Conservation (phyloP, 2,113 vertebrate genomes). For the Rafetus swinhoei region DNA sequence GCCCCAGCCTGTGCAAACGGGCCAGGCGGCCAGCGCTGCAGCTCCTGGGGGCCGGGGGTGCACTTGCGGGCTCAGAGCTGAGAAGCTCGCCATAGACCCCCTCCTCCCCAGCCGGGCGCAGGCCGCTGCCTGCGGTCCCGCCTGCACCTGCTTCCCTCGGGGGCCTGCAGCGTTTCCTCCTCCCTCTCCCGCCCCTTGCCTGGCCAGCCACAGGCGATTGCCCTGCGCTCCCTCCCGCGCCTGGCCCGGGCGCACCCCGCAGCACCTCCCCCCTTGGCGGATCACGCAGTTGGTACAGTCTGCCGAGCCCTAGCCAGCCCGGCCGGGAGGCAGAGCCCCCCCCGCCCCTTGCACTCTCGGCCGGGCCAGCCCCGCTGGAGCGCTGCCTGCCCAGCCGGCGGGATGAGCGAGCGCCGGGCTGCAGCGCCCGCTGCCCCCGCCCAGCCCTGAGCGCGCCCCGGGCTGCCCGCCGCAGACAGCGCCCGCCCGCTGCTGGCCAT, state of each 20-base stretch:
- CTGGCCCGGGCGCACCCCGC: background rate
- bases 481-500: background rate
- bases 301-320: background rate
- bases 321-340: background rate
- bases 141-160: too few relatives aligned
- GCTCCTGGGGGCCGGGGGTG: too few relatives aligned
- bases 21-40: background rate
- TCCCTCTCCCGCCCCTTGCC: background rate
- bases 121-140: too few relatives aligned
- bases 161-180: background rate
- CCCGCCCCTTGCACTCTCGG: background rate
- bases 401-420: background rate
- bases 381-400: slow-evolving; percentile 11
- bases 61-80: background rate
- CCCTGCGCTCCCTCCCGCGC: background rate
- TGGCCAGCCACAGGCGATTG: background rate
- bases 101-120: too few relatives aligned
- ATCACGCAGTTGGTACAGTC: background rate
- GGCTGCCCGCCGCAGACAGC: background rate
- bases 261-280: background rate
- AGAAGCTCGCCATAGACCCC: background rate
- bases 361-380: background rate
- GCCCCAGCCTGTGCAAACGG: background rate
- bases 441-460: background rate
- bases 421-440: background rate